Conservation (phyloP, 2,888 invertebrate species). For the Dromius quadrimaculatus region DNA sequence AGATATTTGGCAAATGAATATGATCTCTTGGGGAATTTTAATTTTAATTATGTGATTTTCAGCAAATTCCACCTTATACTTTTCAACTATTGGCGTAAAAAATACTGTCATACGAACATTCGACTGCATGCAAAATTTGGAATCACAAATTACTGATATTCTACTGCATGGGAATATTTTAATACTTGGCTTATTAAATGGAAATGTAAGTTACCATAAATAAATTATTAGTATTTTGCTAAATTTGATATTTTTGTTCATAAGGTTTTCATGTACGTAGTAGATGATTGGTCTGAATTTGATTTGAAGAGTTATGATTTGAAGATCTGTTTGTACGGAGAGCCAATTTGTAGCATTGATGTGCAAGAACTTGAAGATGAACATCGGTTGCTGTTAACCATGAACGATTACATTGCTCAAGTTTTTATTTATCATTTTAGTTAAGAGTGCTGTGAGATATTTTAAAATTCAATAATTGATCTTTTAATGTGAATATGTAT, state of each 20-base stretch:
- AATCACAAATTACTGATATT: slow-evolving; percentile 18
- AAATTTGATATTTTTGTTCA: background rate
- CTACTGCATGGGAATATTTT: slow-evolving; percentile 23
- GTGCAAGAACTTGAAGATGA: slow-evolving; percentile 33
- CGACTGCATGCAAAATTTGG: slow-evolving; percentile 2
- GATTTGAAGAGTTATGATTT: slow-evolving; percentile 14
- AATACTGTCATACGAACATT: background rate
- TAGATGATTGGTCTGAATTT: slow-evolving; percentile 37
- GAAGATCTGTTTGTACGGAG: background rate
- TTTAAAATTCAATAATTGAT: no score
- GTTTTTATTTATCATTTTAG: no score
- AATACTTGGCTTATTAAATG: slow-evolving; percentile 2
- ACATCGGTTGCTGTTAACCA: slow-evolving; percentile 13
- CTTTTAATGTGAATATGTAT: no score
- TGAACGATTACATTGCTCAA: slow-evolving; percentile 22
- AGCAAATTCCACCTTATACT: slow-evolving; percentile 12
- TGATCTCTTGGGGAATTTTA: no score
- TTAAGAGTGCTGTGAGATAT: no score
- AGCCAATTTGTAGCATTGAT: slow-evolving; percentile 37
- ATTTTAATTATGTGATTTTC: background rate
- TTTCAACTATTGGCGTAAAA: background rate
- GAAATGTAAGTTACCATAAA: background rate
- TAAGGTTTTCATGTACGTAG: slow-evolving; percentile 27
- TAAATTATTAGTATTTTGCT: background rate
- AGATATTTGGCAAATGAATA: background rate